phyloP scores from a whole-genome alignment of 2,888 invertebrate species.

The Bombyx huttoni region DNA sequence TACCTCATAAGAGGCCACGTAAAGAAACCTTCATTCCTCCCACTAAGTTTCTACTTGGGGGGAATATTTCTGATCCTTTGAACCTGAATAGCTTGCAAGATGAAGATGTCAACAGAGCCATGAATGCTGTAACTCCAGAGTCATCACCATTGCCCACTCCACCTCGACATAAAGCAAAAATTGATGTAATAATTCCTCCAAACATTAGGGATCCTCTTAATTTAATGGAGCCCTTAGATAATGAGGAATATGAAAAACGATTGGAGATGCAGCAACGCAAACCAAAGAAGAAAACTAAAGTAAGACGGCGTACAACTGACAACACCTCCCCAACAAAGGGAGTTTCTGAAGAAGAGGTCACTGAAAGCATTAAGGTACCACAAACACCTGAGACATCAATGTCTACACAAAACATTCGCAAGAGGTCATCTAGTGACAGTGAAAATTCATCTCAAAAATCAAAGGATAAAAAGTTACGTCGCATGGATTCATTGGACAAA shows the following conservation, averaged over 20 bases:
- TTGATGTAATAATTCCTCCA: slow-evolving; percentile 93
- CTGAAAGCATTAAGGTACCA: slow-evolving; percentile 47
- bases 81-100: slow-evolving; percentile 93
- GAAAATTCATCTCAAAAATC: slow-evolving; percentile 69
- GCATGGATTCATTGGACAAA: slow-evolving; percentile 85
- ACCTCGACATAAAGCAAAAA: slow-evolving; percentile 82
- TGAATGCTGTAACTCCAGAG: slow-evolving; percentile 93
- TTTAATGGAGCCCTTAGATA: slow-evolving; percentile 83
- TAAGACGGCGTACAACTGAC: slow-evolving; percentile 60
- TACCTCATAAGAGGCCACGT: slow-evolving; percentile 80
- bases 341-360: slow-evolving; percentile 21
- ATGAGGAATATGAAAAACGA: slow-evolving; percentile 86
- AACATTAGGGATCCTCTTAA: slow-evolving; percentile 94
- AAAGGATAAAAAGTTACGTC: slow-evolving; percentile 73
- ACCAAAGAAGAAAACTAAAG: slow-evolving; percentile 78
- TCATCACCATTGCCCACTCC: slow-evolving; percentile 92
- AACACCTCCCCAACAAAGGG: slow-evolving; percentile 42
- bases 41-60: slow-evolving; percentile 93
- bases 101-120: slow-evolving; percentile 81
- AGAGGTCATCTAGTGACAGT: slow-evolving; percentile 70
- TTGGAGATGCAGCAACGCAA: slow-evolving; percentile 78
- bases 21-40: slow-evolving; percentile 87
- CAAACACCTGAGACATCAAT: slow-evolving; percentile 49
- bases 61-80: slow-evolving; percentile 94
- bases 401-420: slow-evolving; percentile 46